Base-by-base conservation (phyloP, 2,797 vertebrate genomes). In the Melanotaenia maccullochi region DNA sequence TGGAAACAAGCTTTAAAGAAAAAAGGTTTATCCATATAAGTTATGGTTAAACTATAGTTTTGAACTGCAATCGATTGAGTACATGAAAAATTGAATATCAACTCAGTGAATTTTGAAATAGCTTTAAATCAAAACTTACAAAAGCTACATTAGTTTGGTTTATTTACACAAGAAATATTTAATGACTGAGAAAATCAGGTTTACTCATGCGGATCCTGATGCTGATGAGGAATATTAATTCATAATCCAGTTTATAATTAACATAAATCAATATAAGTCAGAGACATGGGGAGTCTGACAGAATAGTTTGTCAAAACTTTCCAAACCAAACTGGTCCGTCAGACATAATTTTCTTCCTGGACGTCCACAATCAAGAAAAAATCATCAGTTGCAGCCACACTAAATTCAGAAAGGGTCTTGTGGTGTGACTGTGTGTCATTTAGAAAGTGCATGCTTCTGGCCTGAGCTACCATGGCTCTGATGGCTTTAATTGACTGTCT, bases 401-500 rank as follows among this genome's bases (percentile, higher is more conserved):
- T 74, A 70, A 75, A 67, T 81, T 78, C 40, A 74, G 25, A 78
- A 81, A 78, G 76, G 57, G 68, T 78, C 78, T 82, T 81, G 52
- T 79, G 75, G 83, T 78, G 70, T 55, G 72, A 73, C 65, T 51
- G 59, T 66, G 73, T 67, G 78, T 87, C 78, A 82, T 85, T 88
- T 81, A 60, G 62, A 67, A 30, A 28, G 77, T 77, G 68, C 69
- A 76, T n/a, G 70, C 78, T 78, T 65, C 80, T 63, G 73, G 70
- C 79, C 81, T 74, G 13, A 61, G 76, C 71, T 84, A 83, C 80
- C 24, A 73, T 52, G 83, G 74, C 83, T 85, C 84, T 90, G 89
- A 93, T 93, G 88, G 87, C 84, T 89, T 92, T 94, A 94, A 93
- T 94, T 95, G 93, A 94, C 92, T 94, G 92, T 92, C 91, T 89